Percentiles rank a stretch among this genome's conserved stretches.
phyloP scores from a whole-genome alignment of 2,888 invertebrate genomes.

The Cataglyphis albicans region DNA sequence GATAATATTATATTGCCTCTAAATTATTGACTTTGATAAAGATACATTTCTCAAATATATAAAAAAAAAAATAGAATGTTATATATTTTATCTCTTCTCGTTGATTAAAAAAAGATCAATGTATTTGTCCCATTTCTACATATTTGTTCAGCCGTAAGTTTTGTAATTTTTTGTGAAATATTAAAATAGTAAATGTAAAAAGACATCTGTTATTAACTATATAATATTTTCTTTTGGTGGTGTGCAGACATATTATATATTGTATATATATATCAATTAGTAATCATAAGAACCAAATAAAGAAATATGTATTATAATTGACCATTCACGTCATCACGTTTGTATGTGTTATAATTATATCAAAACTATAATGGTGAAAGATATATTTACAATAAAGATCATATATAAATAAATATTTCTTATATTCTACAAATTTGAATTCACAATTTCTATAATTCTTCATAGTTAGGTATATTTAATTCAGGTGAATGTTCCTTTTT shows the following conservation, averaged over 20 bases:
- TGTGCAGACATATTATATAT: constrained; percentile 37
- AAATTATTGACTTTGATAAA: neutral
- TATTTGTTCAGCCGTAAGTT: constrained; percentile 13
- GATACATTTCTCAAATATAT: neutral
- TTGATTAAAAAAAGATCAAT: neutral
- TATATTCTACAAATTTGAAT: neutral
- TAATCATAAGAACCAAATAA: constrained; percentile 57
- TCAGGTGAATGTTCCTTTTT: constrained; percentile 31
- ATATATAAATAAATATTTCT: constrained; percentile 39
- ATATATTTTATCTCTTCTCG: neutral
- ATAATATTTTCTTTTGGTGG: constrained; percentile 57
- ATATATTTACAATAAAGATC: constrained; percentile 75
- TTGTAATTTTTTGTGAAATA: constrained; percentile 1
- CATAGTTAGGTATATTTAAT: constrained; percentile 75
- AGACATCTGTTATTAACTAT: constrained; percentile 74
- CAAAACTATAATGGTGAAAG: constrained; percentile 44
- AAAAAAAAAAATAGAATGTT: neutral
- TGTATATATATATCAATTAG: constrained; percentile 10
- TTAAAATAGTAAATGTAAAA: constrained; percentile 49
- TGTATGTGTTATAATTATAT: constrained; percentile 69
- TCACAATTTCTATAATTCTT: constrained; percentile 73
- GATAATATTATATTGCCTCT: neutral
- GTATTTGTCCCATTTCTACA: constrained; percentile 33
- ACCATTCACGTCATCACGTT: constrained; percentile 53
- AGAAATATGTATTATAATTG: constrained; percentile 67